Evolutionary conservation across 2,113 vertebrate species (phyloP).

Genomic region (Halcyon senegalensis): DNA sequence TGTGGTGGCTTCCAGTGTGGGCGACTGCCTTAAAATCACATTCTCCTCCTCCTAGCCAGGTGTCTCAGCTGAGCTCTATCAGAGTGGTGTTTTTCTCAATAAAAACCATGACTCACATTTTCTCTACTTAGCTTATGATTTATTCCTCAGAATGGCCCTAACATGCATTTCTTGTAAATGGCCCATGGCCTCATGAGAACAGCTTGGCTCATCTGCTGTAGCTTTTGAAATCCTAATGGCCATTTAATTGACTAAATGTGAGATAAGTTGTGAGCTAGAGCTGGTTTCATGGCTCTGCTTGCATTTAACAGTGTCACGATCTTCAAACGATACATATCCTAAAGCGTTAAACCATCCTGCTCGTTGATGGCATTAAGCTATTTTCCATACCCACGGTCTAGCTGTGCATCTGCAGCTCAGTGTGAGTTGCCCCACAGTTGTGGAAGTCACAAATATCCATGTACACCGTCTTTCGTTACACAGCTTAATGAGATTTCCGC

Average conservation of each 20-base stretch:
- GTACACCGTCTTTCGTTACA: neutral
- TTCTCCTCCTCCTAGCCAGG: neutral
- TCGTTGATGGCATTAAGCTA: neutral
- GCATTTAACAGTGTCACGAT: slow-evolving; percentile 15
- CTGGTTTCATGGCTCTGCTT: slow-evolving; percentile 20
- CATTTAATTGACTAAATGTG: slow-evolving; percentile 33
- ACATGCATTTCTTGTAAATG: neutral
- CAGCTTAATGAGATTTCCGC: slow-evolving; percentile 34
- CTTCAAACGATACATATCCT: neutral
- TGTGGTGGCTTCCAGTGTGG: neutral
- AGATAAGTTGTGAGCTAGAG: slow-evolving; percentile 44
- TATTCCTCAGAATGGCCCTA: slow-evolving; percentile 34
- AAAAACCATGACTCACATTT: slow-evolving; percentile 1
- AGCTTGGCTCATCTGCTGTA: slow-evolving; percentile 3
- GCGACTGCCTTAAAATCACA: neutral
- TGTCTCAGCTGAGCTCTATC: neutral
- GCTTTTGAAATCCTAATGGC: slow-evolving; percentile 53
- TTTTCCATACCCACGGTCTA: neutral
- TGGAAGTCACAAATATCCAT: neutral
- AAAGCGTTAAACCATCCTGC: neutral
- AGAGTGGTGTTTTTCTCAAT: neutral
- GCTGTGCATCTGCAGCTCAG: neutral
- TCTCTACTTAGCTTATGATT: slow-evolving; percentile 30
- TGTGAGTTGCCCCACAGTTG: neutral
- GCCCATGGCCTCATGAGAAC: neutral